Percentiles rank a stretch among this genome's conserved stretches.
These are phyloP conservation scores for Scolopax mira DNA, from an alignment of 2,113 vertebrate species.

Conservation along the genomic window DNA sequence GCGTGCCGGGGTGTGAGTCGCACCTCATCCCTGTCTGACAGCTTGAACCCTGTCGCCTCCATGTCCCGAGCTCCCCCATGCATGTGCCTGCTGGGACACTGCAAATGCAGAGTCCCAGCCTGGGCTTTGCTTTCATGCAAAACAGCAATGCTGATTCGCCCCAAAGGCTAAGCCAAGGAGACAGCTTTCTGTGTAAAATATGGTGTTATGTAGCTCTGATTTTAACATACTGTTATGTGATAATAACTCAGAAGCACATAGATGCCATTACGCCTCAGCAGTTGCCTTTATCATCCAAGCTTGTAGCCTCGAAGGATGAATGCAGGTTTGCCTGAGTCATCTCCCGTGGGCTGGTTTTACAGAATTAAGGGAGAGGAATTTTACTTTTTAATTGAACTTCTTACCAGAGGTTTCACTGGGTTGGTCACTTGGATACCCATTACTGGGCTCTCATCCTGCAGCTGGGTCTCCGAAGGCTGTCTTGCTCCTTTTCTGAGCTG, in stretches of 20 bases:
- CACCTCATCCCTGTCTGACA: fast-evolving
- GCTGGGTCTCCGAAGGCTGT: neutral
- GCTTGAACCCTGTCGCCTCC: neutral
- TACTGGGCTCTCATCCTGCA: neutral
- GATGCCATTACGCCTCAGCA: neutral
- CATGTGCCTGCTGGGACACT: neutral
- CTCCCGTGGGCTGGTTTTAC: neutral
- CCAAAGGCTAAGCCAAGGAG: neutral
- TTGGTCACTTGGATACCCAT: neutral
- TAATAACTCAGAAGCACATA: neutral
- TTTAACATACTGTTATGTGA: neutral
- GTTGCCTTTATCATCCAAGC: neutral
- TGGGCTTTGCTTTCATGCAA: fast-evolving
- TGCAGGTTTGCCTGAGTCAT: neutral
- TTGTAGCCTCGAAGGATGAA: neutral
- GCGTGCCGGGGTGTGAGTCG: fast-evolving
- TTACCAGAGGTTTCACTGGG: neutral
- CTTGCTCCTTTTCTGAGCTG: neutral
- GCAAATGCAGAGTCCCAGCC: neutral
- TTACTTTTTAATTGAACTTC: neutral
- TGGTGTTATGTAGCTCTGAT: neutral
- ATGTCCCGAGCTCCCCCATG: neutral
- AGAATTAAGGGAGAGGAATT: neutral
- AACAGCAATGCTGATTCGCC: neutral
- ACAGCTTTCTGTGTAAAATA: neutral